Conservation (phyloP, 2,888 invertebrate genomes). For the Callosobruchus maculatus region DNA sequence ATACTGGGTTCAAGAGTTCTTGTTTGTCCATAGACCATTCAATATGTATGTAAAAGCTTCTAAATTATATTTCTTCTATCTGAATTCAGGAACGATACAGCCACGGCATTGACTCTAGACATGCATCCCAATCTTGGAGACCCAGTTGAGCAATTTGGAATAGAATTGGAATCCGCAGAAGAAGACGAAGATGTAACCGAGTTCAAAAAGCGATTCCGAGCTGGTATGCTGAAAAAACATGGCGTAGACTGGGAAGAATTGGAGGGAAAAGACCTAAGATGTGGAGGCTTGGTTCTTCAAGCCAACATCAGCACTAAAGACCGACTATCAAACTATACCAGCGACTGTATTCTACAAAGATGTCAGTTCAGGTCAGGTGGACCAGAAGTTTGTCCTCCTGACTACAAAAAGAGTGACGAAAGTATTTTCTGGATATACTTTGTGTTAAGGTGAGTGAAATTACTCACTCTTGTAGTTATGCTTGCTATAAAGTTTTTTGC, state of each 20-base stretch:
- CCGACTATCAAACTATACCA: slow-evolving; percentile 58
- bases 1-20: no score
- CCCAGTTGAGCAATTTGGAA: slow-evolving; percentile 71
- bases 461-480: no score
- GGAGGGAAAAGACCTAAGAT: slow-evolving; percentile 70
- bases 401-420: slow-evolving; percentile 74
- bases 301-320: slow-evolving; percentile 64
- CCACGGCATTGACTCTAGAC: slow-evolving; percentile 46
- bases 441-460: no score
- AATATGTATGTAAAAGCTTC: no score
- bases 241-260: slow-evolving; percentile 72
- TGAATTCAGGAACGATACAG: slow-evolving; percentile 33
- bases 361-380: slow-evolving; percentile 73
- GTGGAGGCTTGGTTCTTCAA: slow-evolving; percentile 67
- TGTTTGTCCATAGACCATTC: no score
- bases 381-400: slow-evolving; percentile 74
- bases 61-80: no score
- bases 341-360: slow-evolving; percentile 73
- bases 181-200: slow-evolving; percentile 72
- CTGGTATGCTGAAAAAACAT: slow-evolving; percentile 59
- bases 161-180: slow-evolving; percentile 70
- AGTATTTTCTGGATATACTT: slow-evolving; percentile 83
- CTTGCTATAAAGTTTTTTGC: no score
- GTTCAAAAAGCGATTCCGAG: slow-evolving; percentile 68
- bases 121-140: slow-evolving; percentile 74